Base-by-base conservation (phyloP, 2,888 invertebrate genomes). In the Agrochola litura region DNA sequence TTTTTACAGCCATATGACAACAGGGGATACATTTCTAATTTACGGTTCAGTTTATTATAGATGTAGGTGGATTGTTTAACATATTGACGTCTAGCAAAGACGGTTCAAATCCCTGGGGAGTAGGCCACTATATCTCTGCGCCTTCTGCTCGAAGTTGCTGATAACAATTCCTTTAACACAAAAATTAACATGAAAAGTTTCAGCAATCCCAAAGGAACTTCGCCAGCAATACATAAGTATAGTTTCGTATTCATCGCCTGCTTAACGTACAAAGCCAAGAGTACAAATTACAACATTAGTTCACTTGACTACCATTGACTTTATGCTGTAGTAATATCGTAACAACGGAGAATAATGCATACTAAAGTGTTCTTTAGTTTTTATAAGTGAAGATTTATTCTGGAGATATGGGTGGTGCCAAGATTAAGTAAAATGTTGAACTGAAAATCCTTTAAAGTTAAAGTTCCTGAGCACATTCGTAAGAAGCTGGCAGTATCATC, bases 211-310 rank as follows among this genome's bases (percentile, higher is more conserved):
- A 66, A 70, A 65, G 19, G 49, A 54, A 71, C 63, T 37, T 4
- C 25, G 16, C 43, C 12, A 69, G 76, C n/a, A 73, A 78, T 75
- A 78, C 74, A 70, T 75, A 61, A 19, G 16, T 30, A 76, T 73
- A 76, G 69, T 76, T 79, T 69, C 68, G 58, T 73, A 77, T 86
- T 75, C 77, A 86, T 86, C 78, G 87, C 84, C 76, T 73, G 73
- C 70, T 76, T 81, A 84, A 84, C 73, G 74, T 78, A 66, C 58
- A 56, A 61, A 75, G 72, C 69, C 46, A 76, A 73, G 68, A 75
- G 79, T 79, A 82, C 73, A 86, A 81, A 82, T 86, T 84, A 80
- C 79, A 61, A 25, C 72, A 77, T 84, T 84, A 79, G 65, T 82
- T 70, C 63, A 70, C 69, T 54, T n/a, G 63, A 76, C 58, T 84